phyloP scores from a whole-genome alignment of 30 jellyfish, hydroid and myxozoan genomes.

The Hydractinia echinata region DNA sequence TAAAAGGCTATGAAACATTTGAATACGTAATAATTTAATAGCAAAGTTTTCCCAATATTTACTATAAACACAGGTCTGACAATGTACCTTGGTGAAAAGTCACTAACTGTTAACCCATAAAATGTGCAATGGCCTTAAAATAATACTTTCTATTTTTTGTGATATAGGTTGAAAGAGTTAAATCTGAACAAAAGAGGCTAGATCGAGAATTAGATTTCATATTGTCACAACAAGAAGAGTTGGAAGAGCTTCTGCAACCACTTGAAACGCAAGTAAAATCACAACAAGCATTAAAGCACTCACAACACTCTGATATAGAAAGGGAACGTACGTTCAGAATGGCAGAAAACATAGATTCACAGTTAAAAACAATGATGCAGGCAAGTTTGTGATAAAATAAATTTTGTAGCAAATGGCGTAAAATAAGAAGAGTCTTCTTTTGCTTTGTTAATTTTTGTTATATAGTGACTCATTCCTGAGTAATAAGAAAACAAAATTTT shows the following conservation, averaged over 20 bases:
- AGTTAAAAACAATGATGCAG: constrained; percentile 81
- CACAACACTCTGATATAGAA: constrained; percentile 92
- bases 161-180: constrained; percentile 55
- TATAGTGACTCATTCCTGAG: no score
- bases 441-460: no score
- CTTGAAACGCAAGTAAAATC: constrained; percentile 68
- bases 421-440: no score
- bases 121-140: not conserved
- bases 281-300: constrained; percentile 56
- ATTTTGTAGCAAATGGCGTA: no score
- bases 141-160: not conserved
- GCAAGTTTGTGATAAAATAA: not conserved
- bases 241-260: constrained; percentile 78
- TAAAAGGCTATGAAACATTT: no score
- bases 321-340: constrained; percentile 77
- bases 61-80: no score
- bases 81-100: not conserved
- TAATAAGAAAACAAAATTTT: no score
- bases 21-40: not conserved
- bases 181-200: constrained; percentile 83
- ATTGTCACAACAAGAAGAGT: constrained; percentile 88
- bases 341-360: constrained; percentile 87
- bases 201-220: constrained; percentile 91
- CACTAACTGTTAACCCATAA: not conserved
- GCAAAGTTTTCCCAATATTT: not conserved